A percentile compares a stretch with the other conserved stretches of the same genome.
phyloP scores from a whole-genome alignment of 2,888 invertebrate genomes.

The Ametastegia equiseti region DNA sequence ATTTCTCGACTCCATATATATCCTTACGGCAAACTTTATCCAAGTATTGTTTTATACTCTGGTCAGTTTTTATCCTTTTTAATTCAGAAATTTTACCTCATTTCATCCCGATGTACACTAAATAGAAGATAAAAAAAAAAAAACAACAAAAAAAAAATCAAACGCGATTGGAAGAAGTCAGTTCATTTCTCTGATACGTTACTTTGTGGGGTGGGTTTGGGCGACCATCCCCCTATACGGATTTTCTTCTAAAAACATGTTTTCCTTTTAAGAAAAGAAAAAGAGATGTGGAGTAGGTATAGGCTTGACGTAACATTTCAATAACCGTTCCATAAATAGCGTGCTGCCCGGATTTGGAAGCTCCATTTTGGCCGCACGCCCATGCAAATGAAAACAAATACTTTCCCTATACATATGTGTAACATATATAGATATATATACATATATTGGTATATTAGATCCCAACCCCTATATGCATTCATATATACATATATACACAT shows the following conservation, averaged over 20 bases:
- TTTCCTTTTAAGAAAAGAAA: slow-evolving; percentile 51
- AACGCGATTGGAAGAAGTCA: no score
- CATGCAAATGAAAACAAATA: slow-evolving; percentile 74
- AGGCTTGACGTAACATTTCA: slow-evolving; percentile 66
- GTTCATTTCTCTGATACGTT: not conserved
- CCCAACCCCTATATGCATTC: slow-evolving; percentile 29
- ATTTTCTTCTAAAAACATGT: slow-evolving; percentile 58
- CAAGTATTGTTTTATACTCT: no score
- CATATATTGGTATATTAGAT: no score
- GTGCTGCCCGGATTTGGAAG: slow-evolving; percentile 40
- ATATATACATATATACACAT: slow-evolving; percentile 24
- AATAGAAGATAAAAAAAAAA: not conserved
- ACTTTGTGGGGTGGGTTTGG: slow-evolving; percentile 16
- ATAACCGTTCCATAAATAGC: slow-evolving; percentile 61
- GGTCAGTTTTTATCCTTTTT: no score
- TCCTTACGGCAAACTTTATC: no score
- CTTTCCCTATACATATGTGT: slow-evolving; percentile 56
- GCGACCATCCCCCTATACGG: not conserved
- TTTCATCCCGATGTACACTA: not conserved
- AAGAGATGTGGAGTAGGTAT: slow-evolving; percentile 51
- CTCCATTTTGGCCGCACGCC: slow-evolving; percentile 66
- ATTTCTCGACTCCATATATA: no score
- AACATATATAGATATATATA: slow-evolving; percentile 14
- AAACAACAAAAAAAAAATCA: not conserved
- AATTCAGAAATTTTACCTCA: no score